Evolutionary conservation across 2,113 vertebrate genomes (phyloP), one percentile per base, ranked within the genome.

Genomic region (Istiophorus platypterus): DNA sequence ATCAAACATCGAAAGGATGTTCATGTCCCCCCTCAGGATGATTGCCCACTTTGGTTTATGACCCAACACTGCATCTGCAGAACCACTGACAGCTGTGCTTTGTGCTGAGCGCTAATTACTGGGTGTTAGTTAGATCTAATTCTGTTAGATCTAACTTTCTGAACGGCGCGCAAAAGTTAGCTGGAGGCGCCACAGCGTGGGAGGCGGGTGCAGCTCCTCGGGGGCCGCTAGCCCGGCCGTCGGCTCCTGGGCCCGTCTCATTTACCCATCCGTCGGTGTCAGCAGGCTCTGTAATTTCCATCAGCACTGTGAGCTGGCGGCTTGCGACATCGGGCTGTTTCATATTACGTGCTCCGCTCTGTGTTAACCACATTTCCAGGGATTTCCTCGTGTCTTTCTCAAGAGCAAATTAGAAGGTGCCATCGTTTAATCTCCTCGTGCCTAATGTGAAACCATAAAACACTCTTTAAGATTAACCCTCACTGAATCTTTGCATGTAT

Each of bases 391-490:
- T 29, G 24, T 78, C 72, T 81, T 73, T 47, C 76, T 85, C 75
- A 42, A 75, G 65, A 56, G 64, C 51, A 61, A 90, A 87, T 76
- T 72, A 80, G 59, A 89, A 15, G 47, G 86, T 79, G 69, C 65
- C 78, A 58, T 88, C 59, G 45, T 81, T 80, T 86, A 80, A 87
- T 86, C 72, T 54, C 69, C 74, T 9, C 58, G 80, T 84, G 57
- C 75, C 64, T 72, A 72, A 90, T 41, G 41, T 52, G 22, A 61
- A 79, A 64, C 80, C 47, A 61, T 69, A 85, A 90, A 87, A 76
- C 58, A 47, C 65, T 13, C 26, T 65, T 26, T 77, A 14, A 24
- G 56, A 20, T n/a, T 39, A 45, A 66, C 15, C 47, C 47, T 42
- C 68, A n/a, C 37, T 68, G 47, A 72, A 61, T 77, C 49, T 29